These are phyloP conservation scores for Talpa occidentalis DNA, from an alignment of 2,113 vertebrate genomes.

Conservation along the genomic window DNA sequence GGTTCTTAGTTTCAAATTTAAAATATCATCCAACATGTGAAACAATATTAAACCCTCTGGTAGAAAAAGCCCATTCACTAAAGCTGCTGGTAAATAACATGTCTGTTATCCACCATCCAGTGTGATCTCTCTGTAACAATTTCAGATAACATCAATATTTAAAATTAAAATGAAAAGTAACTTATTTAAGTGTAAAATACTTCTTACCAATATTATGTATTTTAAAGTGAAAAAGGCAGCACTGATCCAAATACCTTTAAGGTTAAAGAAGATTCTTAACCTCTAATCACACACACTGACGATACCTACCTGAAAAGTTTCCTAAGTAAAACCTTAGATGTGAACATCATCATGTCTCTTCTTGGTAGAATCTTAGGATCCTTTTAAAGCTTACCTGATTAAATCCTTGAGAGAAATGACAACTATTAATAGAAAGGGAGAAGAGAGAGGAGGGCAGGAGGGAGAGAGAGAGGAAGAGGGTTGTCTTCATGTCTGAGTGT, in stretches of 20 bases:
- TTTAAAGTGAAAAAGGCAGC: background rate
- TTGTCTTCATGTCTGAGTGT: background rate
- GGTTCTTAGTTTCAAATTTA: slow-evolving; percentile 36
- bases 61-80: background rate
- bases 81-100: background rate
- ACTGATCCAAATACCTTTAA: background rate
- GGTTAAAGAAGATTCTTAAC: background rate
- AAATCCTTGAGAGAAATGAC: slow-evolving; percentile 48
- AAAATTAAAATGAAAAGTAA: background rate
- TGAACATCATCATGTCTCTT: slow-evolving; percentile 33
- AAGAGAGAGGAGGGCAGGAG: background rate
- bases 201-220: background rate
- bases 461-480: background rate
- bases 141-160: background rate
- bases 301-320: slow-evolving; percentile 41
- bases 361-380: background rate
- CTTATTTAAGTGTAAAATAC: background rate
- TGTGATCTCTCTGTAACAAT: background rate
- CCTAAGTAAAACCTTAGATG: slow-evolving; percentile 33
- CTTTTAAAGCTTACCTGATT: slow-evolving; percentile 64
- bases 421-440: slow-evolving; percentile 44
- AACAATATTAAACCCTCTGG: background rate
- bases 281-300: background rate
- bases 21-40: background rate
- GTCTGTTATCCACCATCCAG: background rate